Evolutionary conservation across 2,888 invertebrate species (phyloP), one percentile per base, ranked within the genome.

Genomic region (Pyrrhosoma nymphula): DNA sequence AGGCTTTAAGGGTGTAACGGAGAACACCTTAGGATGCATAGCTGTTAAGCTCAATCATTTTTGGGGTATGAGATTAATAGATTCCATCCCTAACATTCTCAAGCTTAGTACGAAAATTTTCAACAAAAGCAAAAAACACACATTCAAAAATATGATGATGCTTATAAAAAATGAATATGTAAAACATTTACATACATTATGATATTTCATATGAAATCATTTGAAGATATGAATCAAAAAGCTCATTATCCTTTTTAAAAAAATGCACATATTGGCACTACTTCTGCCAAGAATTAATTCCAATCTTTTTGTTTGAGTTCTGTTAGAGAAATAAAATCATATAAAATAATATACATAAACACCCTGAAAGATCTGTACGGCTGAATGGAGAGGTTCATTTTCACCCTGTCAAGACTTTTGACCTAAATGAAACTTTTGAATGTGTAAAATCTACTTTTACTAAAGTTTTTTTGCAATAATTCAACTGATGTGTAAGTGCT

Each of bases 221-320:
- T 63, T 47, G 55, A 47, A 93, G 18, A 75, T n/a, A 63, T 69
- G 10, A 69, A 93, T 93, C 69, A 39, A 75, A 69, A 93, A 93
- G 69, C 75, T 55, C 14, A 63, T 4, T 93, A 18, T 75, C 39
- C n/a, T n/a, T n/a, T 69, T 20, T n/a, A 35, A 35, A 91, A 63
- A 63, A 6, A 63, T 8, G 4, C n/a, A 47, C 47, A 47, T 47
- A 69, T 12, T 26, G 8, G 69, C 69, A 69, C 69, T n/a, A 0
- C 69, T 69, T 69, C 0, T 26, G 26, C n/a, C 23, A 26, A 26
- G 69, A 69, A 26, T 26, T n/a, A 69, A 8, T 10, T n/a, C 69
- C 26, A 6, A 8, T n/a, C 0, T n/a, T 18, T 69, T 69, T 26
- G 0, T 69, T 2, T n/a, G 69, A n/a, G n/a, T n/a, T 26, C 26